Evolutionary conservation across 2,888 invertebrate genomes (phyloP), one percentile per base, ranked within the genome.

Genomic region (Pasiphila rectangulata): DNA sequence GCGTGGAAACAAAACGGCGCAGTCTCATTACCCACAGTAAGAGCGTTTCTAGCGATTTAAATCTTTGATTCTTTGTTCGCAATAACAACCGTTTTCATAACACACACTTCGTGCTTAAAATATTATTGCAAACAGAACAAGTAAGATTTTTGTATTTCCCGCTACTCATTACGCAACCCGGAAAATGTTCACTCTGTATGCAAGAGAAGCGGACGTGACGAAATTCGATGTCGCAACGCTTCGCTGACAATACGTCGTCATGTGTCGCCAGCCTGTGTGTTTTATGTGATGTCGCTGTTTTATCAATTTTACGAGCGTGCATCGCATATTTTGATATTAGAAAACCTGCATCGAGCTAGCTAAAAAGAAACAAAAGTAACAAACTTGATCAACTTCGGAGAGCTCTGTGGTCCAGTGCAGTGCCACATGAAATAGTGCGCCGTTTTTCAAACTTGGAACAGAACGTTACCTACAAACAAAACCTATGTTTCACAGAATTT

Each of bases 121-220:
- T n/a, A n/a, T n/a, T n/a, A n/a, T n/a, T n/a, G n/a, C n/a, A n/a
- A n/a, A n/a, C n/a, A n/a, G n/a, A n/a, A n/a, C n/a, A n/a, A n/a
- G n/a, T n/a, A n/a, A n/a, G n/a, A n/a, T 23, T 23, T 10, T 15
- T 23, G 23, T 23, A 27, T 38, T 27, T 9, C 12, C 16, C 23
- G 15, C 30, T 9, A 16, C 39, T 39, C 19, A 20, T 38, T 41
- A 41, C 32, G 17, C 12, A 17, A 12, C 4, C 15, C 24, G 17
- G 24, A 17, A 41, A 41, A 41, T 41, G 12, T 34, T n/a, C 25
- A 16, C 41, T 25, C 25, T 34, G 24, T 16, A 17, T 34, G 19
- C 21, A 40, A 30, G 23, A n/a, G 12, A n/a, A 32, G 32, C 32
- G 38, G 38, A 45, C 38, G 45, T 45, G 45, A 45, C 45, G 16